Evolutionary conservation across 1,140 invertebrate species (phyloP), one percentile per base, ranked within the genome.

Genomic region (Pseudoatta argentina): DNA sequence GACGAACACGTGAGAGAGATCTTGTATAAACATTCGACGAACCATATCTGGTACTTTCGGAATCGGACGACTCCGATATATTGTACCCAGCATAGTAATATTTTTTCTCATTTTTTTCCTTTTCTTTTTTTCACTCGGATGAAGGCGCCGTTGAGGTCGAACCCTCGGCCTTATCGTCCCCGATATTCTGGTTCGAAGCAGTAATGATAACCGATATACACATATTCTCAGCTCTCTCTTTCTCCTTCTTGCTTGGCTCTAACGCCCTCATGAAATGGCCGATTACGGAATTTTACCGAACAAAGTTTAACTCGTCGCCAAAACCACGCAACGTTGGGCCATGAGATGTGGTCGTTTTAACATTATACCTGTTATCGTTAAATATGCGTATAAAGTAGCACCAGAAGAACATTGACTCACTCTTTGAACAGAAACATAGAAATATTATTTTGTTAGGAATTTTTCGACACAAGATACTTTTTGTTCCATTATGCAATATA

Each of bases 221-320:
- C 85, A 83, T 76, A 85, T 90, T 76, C 86, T 79, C 75, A 55
- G 77, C 21, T 85, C 59, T 77, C 39, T 85, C 59, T 64, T 18
- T 76, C 18, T 64, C 18, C 64, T 14, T 21, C 39, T 77, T 12
- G 16, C n/a, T 86, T 61, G 64, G 55, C 55, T 59, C 55, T 85
- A 86, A 78, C 57, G 77, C 75, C 69, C 79, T 89, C 77, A 44
- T 44, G 66, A 48, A 48, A 27, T 69, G 39, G 39, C 30, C 86
- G 57, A 89, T 85, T 71, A 72, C 81, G 89, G 89, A 90, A 90
- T 90, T 81, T 90, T 90, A 90, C 89, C 88, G 89, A 69, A 51
- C 89, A 90, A 90, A 90, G 89, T 90, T 90, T 89, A 90, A 81
- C 66, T 89, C 79, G 73, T 27, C 66, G 44, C 78, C 88, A 21